Evolutionary conservation across 2,888 invertebrate genomes (phyloP).

Genomic region (Acleris cristana): DNA sequence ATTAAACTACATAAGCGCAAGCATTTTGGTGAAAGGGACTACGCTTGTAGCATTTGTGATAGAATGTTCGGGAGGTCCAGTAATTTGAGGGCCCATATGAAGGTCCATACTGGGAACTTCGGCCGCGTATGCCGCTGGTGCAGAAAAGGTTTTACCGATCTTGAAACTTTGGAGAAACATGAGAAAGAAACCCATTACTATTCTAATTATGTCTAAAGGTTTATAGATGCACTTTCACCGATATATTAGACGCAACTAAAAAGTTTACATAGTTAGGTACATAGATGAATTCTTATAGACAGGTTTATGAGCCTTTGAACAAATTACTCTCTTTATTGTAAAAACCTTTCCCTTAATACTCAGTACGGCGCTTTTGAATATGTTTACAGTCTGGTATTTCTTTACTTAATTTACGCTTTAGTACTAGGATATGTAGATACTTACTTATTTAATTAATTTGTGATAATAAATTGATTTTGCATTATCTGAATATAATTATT

Average conservation of each 20-base stretch:
- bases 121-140: conserved; percentile 68
- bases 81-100: conserved; percentile 68
- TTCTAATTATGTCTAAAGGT: conserved; percentile 44
- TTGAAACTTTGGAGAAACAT: conserved; percentile 55
- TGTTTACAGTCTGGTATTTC: neutral
- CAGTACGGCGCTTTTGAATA: no score
- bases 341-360: no score
- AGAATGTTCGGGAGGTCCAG: conserved; percentile 81
- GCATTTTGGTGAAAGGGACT: conserved; percentile 77
- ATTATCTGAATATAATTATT: neutral
- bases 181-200: conserved; percentile 56
- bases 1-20: conserved; percentile 72
- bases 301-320: no score
- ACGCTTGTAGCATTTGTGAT: conserved; percentile 82
- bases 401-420: neutral
- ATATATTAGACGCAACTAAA: neutral
- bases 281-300: no score
- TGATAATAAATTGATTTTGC: conserved; percentile 23
- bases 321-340: no score
- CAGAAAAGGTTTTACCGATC: conserved; percentile 57
- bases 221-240: neutral
- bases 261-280: no score
- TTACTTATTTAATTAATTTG: conserved; percentile 4
- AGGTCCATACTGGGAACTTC: conserved; percentile 62
- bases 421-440: neutral